Conservation (phyloP, 2,797 vertebrate species). For the Takifugu rubripes region DNA sequence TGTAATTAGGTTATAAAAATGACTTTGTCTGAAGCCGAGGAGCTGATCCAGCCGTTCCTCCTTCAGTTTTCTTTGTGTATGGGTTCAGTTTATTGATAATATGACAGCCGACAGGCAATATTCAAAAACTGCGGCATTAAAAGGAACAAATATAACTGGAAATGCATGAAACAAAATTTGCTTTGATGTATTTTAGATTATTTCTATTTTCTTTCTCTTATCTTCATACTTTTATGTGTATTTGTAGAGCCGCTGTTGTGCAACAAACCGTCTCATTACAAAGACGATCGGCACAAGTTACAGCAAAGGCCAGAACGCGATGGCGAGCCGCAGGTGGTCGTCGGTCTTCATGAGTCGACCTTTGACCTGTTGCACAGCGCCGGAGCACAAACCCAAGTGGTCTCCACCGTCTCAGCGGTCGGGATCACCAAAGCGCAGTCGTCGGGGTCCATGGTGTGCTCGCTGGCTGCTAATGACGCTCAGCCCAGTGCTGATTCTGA, state of each 20-base stretch:
- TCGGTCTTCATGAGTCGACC: slow-evolving; percentile 29
- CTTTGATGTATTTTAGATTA: too few species aligned
- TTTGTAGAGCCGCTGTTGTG: too few species aligned
- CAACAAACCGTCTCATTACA: too few species aligned
- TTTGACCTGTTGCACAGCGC: slow-evolving; percentile 33
- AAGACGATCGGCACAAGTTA: background rate
- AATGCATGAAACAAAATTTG: too few species aligned
- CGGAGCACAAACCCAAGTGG: slow-evolving; percentile 10
- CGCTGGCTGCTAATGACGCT: too few species aligned
- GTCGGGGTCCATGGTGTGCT: background rate
- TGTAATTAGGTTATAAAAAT: slow-evolving; percentile 22
- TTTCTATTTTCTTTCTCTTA: too few species aligned
- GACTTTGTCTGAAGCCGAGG: slow-evolving; percentile 1
- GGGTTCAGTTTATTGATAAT: background rate
- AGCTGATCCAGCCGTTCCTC: background rate
- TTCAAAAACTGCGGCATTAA: too few species aligned
- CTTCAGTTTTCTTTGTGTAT: slow-evolving; percentile 3
- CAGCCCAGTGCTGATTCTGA: too few species aligned
- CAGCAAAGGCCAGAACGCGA: slow-evolving; percentile 1
- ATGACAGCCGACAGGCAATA: background rate
- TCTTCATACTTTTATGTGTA: too few species aligned
- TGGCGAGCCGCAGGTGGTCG: slow-evolving; percentile 31
- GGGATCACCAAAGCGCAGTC: background rate
- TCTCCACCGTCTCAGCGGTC: slow-evolving; percentile 4
- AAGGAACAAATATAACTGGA: too few species aligned